Base-by-base conservation (phyloP, 92 coral and sea anemone genomes). In the Parazoanthus atlanticus region DNA sequence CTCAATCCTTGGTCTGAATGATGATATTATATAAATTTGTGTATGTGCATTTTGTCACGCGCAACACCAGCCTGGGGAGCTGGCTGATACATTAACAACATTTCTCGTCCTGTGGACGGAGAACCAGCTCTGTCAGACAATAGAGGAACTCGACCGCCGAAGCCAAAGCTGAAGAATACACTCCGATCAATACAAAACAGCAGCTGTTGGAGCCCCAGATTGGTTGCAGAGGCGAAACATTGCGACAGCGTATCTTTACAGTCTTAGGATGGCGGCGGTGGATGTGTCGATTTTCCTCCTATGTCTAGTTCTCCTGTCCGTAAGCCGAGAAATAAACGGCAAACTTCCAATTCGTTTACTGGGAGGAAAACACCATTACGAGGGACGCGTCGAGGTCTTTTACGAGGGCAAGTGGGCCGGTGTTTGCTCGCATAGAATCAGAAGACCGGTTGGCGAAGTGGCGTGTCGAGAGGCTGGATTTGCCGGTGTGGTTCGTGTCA, bases 401-500 rank as follows among this genome's bases (percentile, higher is more conserved):
- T 86, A 86, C 89, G 34, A 91, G 58, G 88, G 90, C 25, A 64
- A 31, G 41, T 91, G 93, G 93, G 90, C 88, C 40, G 90, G 85
- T 4, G 88, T 91, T 29, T 91, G 90, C 56, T 86, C 88, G 12
- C 85, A 82, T 26, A 80, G 61, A 29, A 81, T 89, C 73, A 76
- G 28, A 43, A 91, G 72, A 74, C 58, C 89, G 7, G 93, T 85
- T 1, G 93, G 88, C 56, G 61, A 65, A 30, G 93, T 91, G 32
- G 93, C 86, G 31, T 91, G 93, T 10, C 58, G 88, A 75, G 88
- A 86, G 47, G 80, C 88, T 23, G 93, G 99, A 0, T 97, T 86
- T 90, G 93, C 95, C 41, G 96, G 87, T 79, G 91, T 91, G 33
- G 85, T 90, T 76, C 96, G 98, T 19, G 93, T 84, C 81, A 91